Evolutionary conservation across 2,888 invertebrate genomes (phyloP).

Genomic region (Phymatocera aterrima): DNA sequence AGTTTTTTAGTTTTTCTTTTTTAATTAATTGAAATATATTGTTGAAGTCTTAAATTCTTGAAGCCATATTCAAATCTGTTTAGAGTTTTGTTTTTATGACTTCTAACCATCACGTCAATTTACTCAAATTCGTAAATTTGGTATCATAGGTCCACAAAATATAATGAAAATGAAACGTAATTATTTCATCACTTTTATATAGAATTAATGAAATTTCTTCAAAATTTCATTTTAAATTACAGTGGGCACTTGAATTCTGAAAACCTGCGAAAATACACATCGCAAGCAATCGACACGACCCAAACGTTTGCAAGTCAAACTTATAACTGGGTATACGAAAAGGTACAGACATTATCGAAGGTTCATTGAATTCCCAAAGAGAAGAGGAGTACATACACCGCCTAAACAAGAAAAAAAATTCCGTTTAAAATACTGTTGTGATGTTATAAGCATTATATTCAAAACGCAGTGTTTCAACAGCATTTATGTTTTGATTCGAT

Average conservation of each 20-base stretch:
- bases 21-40: too few relatives aligned
- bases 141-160: too few relatives aligned
- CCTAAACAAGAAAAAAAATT: slow-evolving; percentile 29
- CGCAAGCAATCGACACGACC: slow-evolving; percentile 82
- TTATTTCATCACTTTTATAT: too few relatives aligned
- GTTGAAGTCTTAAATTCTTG: too few relatives aligned
- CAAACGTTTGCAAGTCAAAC: slow-evolving; percentile 82
- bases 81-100: not conserved
- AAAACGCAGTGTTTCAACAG: slow-evolving; percentile 23
- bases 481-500: slow-evolving; percentile 33
- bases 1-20: too few relatives aligned
- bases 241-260: slow-evolving; percentile 88
- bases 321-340: slow-evolving; percentile 86
- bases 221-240: slow-evolving; percentile 66
- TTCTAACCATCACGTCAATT: too few relatives aligned
- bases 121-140: too few relatives aligned
- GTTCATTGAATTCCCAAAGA: slow-evolving; percentile 78
- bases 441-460: not conserved
- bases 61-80: too few relatives aligned
- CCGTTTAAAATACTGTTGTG: too few relatives aligned
- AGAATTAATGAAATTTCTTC: too few relatives aligned
- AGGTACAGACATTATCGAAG: slow-evolving; percentile 85
- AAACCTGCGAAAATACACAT: slow-evolving; percentile 83
- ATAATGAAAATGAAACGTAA: too few relatives aligned
- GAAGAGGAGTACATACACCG: slow-evolving; percentile 31